Evolutionary conservation across 2,888 invertebrate genomes (phyloP).

Genomic region (Drosophila quasianomalipes): DNA sequence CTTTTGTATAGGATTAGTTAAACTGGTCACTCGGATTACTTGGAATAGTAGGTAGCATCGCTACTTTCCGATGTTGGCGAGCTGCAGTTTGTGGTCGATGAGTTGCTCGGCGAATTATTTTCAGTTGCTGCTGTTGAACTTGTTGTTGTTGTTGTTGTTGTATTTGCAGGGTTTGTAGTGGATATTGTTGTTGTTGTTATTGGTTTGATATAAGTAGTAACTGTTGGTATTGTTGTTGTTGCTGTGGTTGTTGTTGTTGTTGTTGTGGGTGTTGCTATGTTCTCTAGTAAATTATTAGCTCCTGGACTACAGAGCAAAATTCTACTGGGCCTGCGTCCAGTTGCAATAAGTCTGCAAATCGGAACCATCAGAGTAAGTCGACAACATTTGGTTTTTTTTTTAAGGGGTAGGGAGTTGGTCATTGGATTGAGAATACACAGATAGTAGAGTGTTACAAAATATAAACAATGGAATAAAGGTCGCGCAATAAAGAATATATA

Average conservation of each 20-base stretch:
- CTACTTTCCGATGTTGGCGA: constrained; percentile 78
- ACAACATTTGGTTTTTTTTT: constrained; percentile 4
- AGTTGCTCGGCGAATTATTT: constrained; percentile 50
- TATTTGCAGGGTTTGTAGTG: constrained; percentile 21
- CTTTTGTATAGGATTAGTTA: constrained; percentile 23
- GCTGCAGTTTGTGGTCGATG: constrained; percentile 64
- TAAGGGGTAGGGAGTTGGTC: background rate
- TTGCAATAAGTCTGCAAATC: constrained; percentile 85
- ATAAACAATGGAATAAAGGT: constrained; percentile 28
- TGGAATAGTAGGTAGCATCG: constrained; percentile 64
- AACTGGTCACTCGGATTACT: constrained; percentile 67
- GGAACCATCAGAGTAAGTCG: constrained; percentile 43
- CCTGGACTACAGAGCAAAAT: constrained; percentile 82
- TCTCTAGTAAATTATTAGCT: constrained; percentile 73
- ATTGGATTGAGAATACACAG: constrained; percentile 42
- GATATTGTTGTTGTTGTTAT: constrained; percentile 47
- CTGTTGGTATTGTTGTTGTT: constrained; percentile 46
- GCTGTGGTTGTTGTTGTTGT: constrained; percentile 39
- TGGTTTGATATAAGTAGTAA: constrained; percentile 34
- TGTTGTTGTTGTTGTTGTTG: constrained; percentile 25
- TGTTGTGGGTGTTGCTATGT: constrained; percentile 48
- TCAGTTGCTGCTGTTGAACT: constrained; percentile 15
- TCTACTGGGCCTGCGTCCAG: constrained; percentile 85
- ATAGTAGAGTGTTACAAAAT: constrained; percentile 39
- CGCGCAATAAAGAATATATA: constrained; percentile 20